phyloP scores from a whole-genome alignment of 2,113 vertebrate genomes.

The Ranitomeya variabilis region DNA sequence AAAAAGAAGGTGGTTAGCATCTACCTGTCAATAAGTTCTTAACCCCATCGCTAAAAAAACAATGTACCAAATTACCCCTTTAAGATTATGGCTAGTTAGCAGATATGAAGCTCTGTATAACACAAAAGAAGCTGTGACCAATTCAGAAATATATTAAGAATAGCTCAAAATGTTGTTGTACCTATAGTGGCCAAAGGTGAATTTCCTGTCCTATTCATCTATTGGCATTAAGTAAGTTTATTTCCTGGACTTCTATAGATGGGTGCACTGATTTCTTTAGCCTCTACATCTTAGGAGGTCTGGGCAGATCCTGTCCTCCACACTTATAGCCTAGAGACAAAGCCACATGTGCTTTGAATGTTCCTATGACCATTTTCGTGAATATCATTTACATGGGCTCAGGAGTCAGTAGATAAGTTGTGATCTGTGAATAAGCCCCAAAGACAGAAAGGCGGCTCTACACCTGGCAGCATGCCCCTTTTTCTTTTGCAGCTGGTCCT shows the following conservation, averaged over 20 bases:
- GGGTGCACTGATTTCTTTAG: background rate
- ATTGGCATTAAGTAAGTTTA: background rate
- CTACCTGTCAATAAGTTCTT: no score
- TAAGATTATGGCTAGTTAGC: no score
- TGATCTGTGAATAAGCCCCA: conserved; percentile 1
- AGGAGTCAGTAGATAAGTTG: background rate
- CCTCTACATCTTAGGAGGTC: background rate
- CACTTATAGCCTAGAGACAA: background rate
- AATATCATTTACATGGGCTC: conserved; percentile 7
- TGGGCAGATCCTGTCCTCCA: background rate
- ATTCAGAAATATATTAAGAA: no score
- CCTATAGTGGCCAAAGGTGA: background rate
- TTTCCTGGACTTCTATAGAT: background rate
- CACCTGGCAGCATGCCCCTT: conserved; percentile 26
- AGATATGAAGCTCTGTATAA: no score
- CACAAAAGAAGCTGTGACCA: no score
- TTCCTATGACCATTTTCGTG: background rate
- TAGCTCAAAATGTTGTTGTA: background rate
- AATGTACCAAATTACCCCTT: no score
- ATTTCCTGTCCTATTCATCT: background rate
- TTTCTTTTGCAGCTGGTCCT: conserved; percentile 30
- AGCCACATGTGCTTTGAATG: background rate
- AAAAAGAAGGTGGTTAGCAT: no score
- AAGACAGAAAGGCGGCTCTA: background rate
- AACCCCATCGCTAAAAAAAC: no score